phyloP scores from a whole-genome alignment of 2,797 vertebrate genomes.

The Mormyrops boulengeri region DNA sequence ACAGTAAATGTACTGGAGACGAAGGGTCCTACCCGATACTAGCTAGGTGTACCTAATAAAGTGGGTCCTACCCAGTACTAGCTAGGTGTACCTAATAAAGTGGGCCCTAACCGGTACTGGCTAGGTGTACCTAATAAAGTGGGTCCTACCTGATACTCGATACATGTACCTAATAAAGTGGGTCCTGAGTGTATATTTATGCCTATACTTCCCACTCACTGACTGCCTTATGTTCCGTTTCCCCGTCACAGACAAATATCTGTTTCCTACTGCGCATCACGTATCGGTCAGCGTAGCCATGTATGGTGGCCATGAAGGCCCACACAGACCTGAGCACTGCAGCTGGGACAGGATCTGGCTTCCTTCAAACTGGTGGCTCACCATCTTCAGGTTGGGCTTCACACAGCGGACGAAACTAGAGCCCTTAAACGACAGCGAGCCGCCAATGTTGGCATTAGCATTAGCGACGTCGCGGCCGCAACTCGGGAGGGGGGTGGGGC shows the following conservation, averaged over 20 bases:
- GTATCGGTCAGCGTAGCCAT: neutral
- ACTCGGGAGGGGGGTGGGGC: neutral
- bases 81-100: no score
- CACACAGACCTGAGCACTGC: constrained; percentile 82
- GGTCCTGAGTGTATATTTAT: neutral
- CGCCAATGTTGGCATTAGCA: no score
- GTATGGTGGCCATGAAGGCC: neutral
- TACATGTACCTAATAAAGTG: neutral
- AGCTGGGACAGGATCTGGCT: constrained; percentile 94
- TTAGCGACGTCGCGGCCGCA: neutral
- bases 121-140: no score
- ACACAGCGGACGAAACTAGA: constrained; percentile 95
- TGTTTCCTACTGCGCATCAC: neutral
- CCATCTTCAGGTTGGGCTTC: constrained; percentile 97
- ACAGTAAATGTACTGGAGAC: no score
- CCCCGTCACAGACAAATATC: neutral
- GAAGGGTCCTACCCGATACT: no score
- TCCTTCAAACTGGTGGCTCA: constrained; percentile 90
- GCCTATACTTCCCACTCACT: neutral
- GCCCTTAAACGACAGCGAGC: constrained; percentile 59
- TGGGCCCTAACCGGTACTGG: no score
- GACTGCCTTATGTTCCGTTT: neutral
- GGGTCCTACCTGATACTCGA: no score
- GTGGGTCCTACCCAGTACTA: no score
- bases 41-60: no score